phyloP scores from a whole-genome alignment of 2,113 vertebrate genomes.

The Heterocephalus glaber region DNA sequence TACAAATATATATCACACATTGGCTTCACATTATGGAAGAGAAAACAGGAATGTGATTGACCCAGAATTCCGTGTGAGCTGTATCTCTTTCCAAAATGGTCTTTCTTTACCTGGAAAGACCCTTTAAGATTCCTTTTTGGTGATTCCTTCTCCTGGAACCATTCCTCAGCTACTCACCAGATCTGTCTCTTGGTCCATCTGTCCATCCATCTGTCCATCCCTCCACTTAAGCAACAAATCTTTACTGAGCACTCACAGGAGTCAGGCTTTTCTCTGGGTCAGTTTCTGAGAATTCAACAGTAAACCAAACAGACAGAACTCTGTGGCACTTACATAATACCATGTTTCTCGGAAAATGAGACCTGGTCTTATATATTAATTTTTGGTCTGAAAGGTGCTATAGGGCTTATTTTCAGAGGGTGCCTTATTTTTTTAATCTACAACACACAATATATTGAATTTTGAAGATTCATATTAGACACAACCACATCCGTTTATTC shows the following conservation, averaged over 20 bases:
- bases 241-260: background rate
- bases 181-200: background rate
- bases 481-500: background rate
- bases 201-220: background rate
- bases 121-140: background rate
- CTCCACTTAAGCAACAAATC: background rate
- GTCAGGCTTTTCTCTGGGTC: background rate
- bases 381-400: background rate
- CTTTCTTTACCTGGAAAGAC: background rate
- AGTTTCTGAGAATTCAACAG: background rate
- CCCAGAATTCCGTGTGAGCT: background rate
- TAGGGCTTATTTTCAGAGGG: background rate
- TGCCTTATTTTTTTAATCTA: background rate
- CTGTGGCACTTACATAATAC: background rate
- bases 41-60: background rate
- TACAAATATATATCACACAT: background rate
- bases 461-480: background rate
- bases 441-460: background rate
- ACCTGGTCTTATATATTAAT: background rate
- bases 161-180: background rate
- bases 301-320: background rate
- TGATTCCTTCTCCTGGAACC: background rate
- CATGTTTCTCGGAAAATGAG: background rate
- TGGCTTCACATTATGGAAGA: background rate
- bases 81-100: background rate